Evolutionary conservation across 2,888 invertebrate species (phyloP).

Genomic region (Watsonalla binaria): DNA sequence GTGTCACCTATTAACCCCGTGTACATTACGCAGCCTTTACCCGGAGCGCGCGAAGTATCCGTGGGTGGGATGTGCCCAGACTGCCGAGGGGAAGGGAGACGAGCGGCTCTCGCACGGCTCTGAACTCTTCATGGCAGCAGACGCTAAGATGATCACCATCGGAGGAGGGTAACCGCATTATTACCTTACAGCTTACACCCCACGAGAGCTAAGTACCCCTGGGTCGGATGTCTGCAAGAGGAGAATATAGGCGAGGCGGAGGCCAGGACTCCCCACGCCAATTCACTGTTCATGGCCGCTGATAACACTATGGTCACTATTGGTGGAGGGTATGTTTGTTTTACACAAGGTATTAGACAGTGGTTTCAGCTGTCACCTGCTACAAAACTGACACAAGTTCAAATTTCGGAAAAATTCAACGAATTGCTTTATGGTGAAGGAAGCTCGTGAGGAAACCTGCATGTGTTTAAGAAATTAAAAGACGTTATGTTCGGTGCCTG

Average conservation of each 20-base stretch:
- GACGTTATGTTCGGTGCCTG: no score
- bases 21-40: constrained; percentile 77
- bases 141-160: constrained; percentile 95
- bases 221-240: constrained; percentile 92
- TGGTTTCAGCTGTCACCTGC: no score
- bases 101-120: constrained; percentile 86
- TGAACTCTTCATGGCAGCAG: constrained; percentile 97
- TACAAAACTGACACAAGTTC: no score
- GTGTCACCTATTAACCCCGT: constrained; percentile 1
- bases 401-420: no score
- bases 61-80: constrained; percentile 88
- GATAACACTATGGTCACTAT: constrained; percentile 95
- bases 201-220: constrained; percentile 91
- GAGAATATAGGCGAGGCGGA: constrained; percentile 54
- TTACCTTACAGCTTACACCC: constrained; percentile 82
- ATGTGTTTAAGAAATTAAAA: no score
- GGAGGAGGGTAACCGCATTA: constrained; percentile 91
- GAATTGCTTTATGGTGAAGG: no score
- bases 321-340: constrained; percentile 91
- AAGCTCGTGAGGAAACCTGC: no score
- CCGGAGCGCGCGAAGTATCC: constrained; percentile 95
- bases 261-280: constrained; percentile 80
- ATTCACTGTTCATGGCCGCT: constrained; percentile 96
- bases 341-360: background rate
- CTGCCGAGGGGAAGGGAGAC: constrained; percentile 40